Conservation (phyloP, 64 coral and sea anemone genomes). For the Actinia tenebrosa region DNA sequence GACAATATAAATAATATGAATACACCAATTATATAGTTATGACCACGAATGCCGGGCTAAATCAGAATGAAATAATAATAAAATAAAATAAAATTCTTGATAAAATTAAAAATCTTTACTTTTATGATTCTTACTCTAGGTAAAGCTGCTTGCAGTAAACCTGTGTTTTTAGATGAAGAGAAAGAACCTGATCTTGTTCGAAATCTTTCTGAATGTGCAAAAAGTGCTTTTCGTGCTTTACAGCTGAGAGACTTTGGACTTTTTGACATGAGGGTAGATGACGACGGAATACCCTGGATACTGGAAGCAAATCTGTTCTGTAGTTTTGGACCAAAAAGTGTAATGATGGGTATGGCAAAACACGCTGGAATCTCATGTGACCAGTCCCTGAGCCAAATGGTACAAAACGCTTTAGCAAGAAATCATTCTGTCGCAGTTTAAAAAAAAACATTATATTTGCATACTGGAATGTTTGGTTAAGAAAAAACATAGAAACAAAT, state of each 20-base stretch:
- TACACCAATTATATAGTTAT: too few relatives aligned
- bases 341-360: constrained; percentile 1
- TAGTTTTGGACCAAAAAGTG: constrained; percentile 2
- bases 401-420: neutral
- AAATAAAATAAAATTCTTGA: neutral
- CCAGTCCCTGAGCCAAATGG: neutral
- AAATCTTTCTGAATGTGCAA: constrained; percentile 5
- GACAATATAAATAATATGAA: too few relatives aligned
- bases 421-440: too few relatives aligned
- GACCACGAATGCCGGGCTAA: too few relatives aligned
- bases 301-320: constrained; percentile 34
- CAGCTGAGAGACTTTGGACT: neutral
- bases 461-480: too few relatives aligned
- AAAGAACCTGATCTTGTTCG: constrained; percentile 10
- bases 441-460: too few relatives aligned
- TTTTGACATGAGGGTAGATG: constrained; percentile 31
- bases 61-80: neutral
- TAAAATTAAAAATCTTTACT: neutral
- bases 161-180: neutral
- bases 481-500: too few relatives aligned
- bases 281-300: constrained; percentile 8
- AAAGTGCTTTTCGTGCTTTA: constrained; percentile 19
- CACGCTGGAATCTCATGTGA: neutral
- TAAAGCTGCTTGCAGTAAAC: neutral
- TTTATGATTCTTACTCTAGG: neutral